A percentile compares a stretch with the other conserved stretches of the same genome.
These are phyloP conservation scores for Atta texana DNA, from an alignment of 1,140 invertebrate genomes.

Conservation along the genomic window DNA sequence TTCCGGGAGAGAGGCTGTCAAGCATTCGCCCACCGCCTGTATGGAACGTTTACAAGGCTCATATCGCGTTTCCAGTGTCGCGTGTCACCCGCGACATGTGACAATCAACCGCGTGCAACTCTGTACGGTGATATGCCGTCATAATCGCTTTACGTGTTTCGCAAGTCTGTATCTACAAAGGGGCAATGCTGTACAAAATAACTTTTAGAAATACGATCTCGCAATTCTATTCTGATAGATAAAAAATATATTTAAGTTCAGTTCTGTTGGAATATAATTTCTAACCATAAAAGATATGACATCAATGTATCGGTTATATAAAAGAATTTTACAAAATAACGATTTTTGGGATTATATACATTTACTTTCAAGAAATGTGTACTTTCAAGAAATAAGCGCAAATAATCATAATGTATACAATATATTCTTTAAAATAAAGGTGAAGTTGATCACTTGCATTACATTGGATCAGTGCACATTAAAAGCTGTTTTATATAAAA, in stretches of 20 bases:
- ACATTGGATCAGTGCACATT: too few relatives aligned
- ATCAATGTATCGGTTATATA: background rate
- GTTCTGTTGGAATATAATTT: background rate
- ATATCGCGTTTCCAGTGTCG: slow-evolving; percentile 37
- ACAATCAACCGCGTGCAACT: slow-evolving; percentile 36
- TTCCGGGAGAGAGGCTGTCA: slow-evolving; percentile 49
- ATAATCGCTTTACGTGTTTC: slow-evolving; percentile 44
- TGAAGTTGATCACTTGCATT: too few relatives aligned
- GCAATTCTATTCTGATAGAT: background rate
- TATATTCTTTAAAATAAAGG: too few relatives aligned
- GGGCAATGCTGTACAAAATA: background rate
- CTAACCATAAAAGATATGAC: background rate
- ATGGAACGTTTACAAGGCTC: slow-evolving; percentile 55
- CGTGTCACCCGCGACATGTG: slow-evolving; percentile 42
- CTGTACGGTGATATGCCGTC: slow-evolving; percentile 15
- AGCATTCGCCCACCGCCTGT: slow-evolving; percentile 11
- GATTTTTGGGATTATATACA: too few relatives aligned
- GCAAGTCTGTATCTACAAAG: background rate
- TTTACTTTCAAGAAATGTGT: too few relatives aligned
- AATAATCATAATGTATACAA: too few relatives aligned
- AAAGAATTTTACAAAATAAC: background rate
- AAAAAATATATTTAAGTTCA: slow-evolving; percentile 5
- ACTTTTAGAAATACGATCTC: slow-evolving; percentile 1
- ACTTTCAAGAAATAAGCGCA: too few relatives aligned
- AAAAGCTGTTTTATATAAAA: too few relatives aligned